A percentile compares a stretch with the other conserved stretches of the same genome.
phyloP scores from a whole-genome alignment of 2,888 invertebrate genomes.

The Orthosia incerta region DNA sequence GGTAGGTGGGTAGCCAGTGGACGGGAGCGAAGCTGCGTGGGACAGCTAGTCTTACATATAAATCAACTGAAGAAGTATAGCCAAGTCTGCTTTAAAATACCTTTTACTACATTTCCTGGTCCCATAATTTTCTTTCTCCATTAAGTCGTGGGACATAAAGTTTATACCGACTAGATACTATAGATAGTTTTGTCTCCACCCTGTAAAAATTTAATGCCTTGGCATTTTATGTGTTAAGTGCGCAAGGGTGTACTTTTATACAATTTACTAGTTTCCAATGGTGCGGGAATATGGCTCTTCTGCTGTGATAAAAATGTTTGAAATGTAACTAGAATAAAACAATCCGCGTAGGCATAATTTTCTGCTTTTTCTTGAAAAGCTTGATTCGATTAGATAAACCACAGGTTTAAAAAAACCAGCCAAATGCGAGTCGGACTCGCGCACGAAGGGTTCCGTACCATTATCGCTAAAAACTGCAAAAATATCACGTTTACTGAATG shows the following conservation, averaged over 20 bases:
- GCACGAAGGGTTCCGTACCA: no score
- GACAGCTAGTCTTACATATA: background rate
- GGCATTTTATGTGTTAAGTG: conserved; percentile 47
- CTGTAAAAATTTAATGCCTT: conserved; percentile 55
- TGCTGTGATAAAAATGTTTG: background rate
- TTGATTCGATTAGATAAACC: no score
- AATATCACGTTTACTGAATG: no score
- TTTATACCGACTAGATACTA: conserved; percentile 22
- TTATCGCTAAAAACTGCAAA: no score
- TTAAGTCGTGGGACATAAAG: conserved; percentile 47
- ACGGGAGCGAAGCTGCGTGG: no score
- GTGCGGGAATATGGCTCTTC: background rate
- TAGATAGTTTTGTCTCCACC: conserved; percentile 7
- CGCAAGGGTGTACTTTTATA: conserved; percentile 35
- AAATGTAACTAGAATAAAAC: background rate
- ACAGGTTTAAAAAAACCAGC: no score
- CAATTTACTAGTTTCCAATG: conserved; percentile 28
- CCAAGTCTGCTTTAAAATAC: background rate
- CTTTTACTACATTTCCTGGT: conserved; percentile 9
- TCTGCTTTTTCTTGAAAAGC: background rate
- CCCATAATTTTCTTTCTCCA: conserved; percentile 38
- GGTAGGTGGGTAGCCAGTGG: no score
- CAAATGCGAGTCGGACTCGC: no score
- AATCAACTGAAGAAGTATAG: background rate
- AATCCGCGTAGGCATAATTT: no score